Base-by-base conservation (phyloP, 2,113 vertebrate species). In the Pithys albifrons region DNA sequence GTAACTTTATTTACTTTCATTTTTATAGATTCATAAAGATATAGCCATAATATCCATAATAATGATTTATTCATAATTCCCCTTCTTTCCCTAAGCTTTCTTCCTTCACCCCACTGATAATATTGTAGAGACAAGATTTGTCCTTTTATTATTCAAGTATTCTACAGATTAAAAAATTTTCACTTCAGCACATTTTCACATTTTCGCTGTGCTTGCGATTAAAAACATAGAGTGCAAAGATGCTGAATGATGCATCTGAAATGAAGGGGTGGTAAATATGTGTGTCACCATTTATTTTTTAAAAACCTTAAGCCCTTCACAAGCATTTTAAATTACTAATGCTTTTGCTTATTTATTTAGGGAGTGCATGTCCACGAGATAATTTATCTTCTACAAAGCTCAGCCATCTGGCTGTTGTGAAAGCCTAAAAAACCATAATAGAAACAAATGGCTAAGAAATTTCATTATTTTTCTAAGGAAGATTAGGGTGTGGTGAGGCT, bases 371-470 rank as follows among this genome's bases (percentile, higher is more conserved):
- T 93, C 61, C 86, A 5, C 58, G 86, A 43, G 14, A 67, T 83
- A 29, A 88, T 91, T 90, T 86, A 64, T 88, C 55, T 76, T 83
- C 14, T 59, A 62, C 46, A 77, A 86, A 93, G 39, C 64, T 83
- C 58, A 77, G 61, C 64, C 67, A 95, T 87, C 74, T 96, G 93
- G 67, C 33, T 94, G 74, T 89, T 89, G 29, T 88, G 88, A 93
- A 94, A 91, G 31, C 31, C 54, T 93, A 8, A 20, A 82, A 67
- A 41, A 91, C 80, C 58, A 81, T 4, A n/a, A 49, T 15, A 61
- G 67, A 94, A 89, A 84, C 29, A 95, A 91, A 88, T 23, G 35
- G 46, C n/a, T 76, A 66, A 70, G 46, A 72, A 57, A 85, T 46
- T 41, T 27, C 12, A 41, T 69, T 76, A 10, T 69, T 85, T 74